These are phyloP conservation scores for Lepus americanus DNA, from an alignment of 2,113 vertebrate species.

Conservation along the genomic window DNA sequence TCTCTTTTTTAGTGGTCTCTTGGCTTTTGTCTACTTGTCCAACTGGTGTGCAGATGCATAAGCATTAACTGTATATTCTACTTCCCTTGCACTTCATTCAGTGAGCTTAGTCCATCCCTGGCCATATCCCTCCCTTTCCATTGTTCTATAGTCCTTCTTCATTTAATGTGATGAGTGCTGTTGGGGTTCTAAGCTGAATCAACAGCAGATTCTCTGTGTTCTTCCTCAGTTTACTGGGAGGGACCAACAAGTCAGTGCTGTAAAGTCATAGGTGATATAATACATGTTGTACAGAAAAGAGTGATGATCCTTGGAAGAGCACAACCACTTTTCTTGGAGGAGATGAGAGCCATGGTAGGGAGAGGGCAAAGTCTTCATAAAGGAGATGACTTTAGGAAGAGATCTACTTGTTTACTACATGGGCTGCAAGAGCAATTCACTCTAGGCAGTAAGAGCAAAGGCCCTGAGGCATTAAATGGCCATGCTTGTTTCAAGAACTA, in stretches of 20 bases:
- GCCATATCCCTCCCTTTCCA: not conserved
- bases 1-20: not conserved
- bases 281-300: not conserved
- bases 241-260: not conserved
- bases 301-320: not conserved
- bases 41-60: not conserved
- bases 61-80: not conserved
- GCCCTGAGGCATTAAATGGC: not conserved
- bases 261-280: not conserved
- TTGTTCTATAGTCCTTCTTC: not conserved
- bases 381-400: not conserved
- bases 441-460: not conserved
- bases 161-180: not conserved
- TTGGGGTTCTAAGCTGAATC: not conserved
- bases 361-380: not conserved
- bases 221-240: not conserved
- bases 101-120: not conserved
- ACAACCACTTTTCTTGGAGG: not conserved
- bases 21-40: not conserved
- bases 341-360: too few species aligned
- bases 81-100: not conserved
- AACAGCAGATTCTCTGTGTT: not conserved
- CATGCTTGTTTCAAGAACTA: not conserved
- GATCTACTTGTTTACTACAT: not conserved
- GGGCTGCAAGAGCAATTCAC: not conserved